phyloP scores from a whole-genome alignment of 1,140 invertebrate species.

The Berghia stephanieae region DNA sequence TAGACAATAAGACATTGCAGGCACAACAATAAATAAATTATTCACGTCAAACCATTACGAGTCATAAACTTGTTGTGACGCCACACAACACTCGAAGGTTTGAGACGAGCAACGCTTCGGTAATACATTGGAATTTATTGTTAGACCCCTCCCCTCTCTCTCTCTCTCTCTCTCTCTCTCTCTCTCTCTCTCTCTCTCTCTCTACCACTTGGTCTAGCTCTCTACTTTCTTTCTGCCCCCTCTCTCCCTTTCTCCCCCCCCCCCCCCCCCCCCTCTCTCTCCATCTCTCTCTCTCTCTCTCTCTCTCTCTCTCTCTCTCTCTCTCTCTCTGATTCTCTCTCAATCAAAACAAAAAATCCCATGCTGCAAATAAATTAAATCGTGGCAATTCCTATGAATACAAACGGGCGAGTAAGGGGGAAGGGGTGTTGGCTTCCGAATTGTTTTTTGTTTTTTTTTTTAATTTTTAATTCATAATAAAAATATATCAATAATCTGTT shows the following conservation, averaged over 20 bases:
- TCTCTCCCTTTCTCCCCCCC: background rate
- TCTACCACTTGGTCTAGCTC: background rate
- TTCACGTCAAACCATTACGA: background rate
- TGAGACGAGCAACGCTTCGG: background rate
- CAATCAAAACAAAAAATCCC: too few species aligned
- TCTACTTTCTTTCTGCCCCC: background rate
- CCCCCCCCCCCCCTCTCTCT: too few species aligned
- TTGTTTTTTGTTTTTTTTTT: too few species aligned
- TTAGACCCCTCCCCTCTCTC: background rate
- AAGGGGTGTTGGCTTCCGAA: too few species aligned
- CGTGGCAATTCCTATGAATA: too few species aligned
- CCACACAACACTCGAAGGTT: background rate
- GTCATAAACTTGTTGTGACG: too few species aligned
- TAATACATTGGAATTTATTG: background rate
- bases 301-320: background rate
- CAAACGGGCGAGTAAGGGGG: too few species aligned
- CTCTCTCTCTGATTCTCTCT: background rate
- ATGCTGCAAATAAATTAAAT: too few species aligned
- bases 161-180: background rate
- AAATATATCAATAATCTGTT: too few species aligned
- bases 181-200: background rate
- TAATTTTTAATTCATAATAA: too few species aligned
- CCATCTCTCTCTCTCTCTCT: background rate
- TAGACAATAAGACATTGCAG: background rate
- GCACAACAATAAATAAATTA: background rate